Conservation (phyloP, 1,140 invertebrate genomes). For the Trachelipus rathkii region DNA sequence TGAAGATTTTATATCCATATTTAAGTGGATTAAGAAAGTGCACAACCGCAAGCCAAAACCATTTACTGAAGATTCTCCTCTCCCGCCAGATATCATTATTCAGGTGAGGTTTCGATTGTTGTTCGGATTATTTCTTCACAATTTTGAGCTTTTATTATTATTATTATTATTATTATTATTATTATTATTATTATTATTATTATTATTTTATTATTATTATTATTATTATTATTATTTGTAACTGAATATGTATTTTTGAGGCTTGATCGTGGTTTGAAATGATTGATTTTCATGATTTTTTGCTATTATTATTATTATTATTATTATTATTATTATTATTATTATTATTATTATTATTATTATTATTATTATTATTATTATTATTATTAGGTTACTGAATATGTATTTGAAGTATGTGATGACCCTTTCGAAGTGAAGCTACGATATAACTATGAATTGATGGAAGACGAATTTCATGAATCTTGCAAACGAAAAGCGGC, state of each 20-base stretch:
- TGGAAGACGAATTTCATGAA: slow-evolving; percentile 95
- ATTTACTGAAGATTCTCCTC: slow-evolving; percentile 61
- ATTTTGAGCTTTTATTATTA: slow-evolving; percentile 18
- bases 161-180: slow-evolving; percentile 17
- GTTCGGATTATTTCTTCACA: too few relatives aligned
- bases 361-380: slow-evolving; percentile 16
- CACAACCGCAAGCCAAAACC: slow-evolving; percentile 68
- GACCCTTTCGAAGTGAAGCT: slow-evolving; percentile 97
- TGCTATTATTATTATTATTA: slow-evolving; percentile 24
- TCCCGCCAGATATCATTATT: slow-evolving; percentile 82
- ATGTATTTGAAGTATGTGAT: slow-evolving; percentile 78
- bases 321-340: slow-evolving; percentile 20
- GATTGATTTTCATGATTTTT: background rate
- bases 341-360: slow-evolving; percentile 15
- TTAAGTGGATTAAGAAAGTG: slow-evolving; percentile 87
- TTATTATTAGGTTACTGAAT: slow-evolving; percentile 22
- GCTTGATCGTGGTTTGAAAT: slow-evolving; percentile 2
- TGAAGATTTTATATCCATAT: slow-evolving; percentile 79
- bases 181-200: slow-evolving; percentile 18
- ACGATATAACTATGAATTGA: slow-evolving; percentile 88
- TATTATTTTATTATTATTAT: slow-evolving; percentile 16
- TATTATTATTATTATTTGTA: too few relatives aligned
- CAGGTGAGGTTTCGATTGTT: slow-evolving; percentile 59
- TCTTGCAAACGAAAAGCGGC: slow-evolving; percentile 85
- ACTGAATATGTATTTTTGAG: slow-evolving; percentile 18